Evolutionary conservation across 2,888 invertebrate species (phyloP), one percentile per base, ranked within the genome.

Genomic region (Rotaria macrura): DNA sequence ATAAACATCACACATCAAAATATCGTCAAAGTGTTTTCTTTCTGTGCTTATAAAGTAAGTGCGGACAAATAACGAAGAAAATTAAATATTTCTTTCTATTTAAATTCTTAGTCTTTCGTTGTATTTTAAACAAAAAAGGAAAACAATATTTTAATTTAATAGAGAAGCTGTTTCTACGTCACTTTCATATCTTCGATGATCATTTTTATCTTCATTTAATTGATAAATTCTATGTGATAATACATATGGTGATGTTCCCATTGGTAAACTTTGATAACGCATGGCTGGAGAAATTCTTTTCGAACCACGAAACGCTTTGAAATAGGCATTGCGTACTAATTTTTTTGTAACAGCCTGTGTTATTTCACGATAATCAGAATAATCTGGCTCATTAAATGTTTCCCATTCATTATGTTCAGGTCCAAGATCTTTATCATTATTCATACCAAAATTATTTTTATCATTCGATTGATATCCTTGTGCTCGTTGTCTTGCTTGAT

Each of bases 291-390:
- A n/a, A 12, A 79, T 40, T 43, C n/a, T 40, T 43, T 79, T 79
- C 43, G 79, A 43, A 43, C 79, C 79, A 43, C 79, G 79, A 79
- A 79, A 79, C 14, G 79, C 79, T 43, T 79, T 79, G n/a, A 79
- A 79, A 79, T 79, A 79, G 10, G 79, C 40, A 79, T 79, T 79
- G n/a, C 43, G 79, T n/a, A 79, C 79, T 43, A 79, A 14, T 43
- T 34, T 38, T 79, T 79, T 79, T 43, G 79, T 79, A n/a, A 79
- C 79, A 43, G 79, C 79, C n/a, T 79, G 79, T 43, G 79, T 79
- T 79, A 79, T 79, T 25, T 79, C 79, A 43, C 79, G 79, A 43
- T 79, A 79, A 43, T 79, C 79, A 25, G 40, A 43, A 79, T 79
- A 79, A 79, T 79, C 79, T 20, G 79, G 79, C 43, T 79, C 79